Evolutionary conservation across 2,888 invertebrate genomes (phyloP).

Genomic region (Rhyacophila evoluta): DNA sequence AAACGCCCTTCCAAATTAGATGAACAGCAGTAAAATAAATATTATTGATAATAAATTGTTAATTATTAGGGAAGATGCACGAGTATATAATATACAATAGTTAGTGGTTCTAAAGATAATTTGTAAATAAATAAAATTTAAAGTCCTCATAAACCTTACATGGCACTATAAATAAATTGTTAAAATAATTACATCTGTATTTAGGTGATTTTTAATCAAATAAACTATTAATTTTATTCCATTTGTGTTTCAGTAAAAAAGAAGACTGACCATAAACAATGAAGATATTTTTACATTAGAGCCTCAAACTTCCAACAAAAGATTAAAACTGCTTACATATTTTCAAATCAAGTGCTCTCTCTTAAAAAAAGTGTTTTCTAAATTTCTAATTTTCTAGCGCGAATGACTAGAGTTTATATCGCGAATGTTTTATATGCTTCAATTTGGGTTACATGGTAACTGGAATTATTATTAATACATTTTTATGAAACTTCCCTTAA

Average conservation of each 20-base stretch:
- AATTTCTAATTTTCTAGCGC: conserved; percentile 54
- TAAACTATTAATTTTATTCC: too few species aligned
- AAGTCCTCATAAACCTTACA: not conserved
- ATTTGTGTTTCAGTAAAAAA: too few species aligned
- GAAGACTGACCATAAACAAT: too few species aligned
- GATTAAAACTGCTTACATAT: not conserved
- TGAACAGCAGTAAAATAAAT: too few species aligned
- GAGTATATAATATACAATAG: too few species aligned
- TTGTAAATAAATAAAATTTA: conserved; percentile 13
- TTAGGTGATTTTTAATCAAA: not conserved
- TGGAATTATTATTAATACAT: conserved; percentile 36
- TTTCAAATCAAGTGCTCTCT: not conserved
- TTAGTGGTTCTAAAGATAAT: not conserved
- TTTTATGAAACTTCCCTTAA: conserved; percentile 22
- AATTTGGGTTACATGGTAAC: conserved; percentile 54
- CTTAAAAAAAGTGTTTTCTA: conserved; percentile 23
- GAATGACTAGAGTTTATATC: conserved; percentile 54
- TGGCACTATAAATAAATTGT: conserved; percentile 9
- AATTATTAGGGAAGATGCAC: not conserved
- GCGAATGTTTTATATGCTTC: conserved; percentile 49
- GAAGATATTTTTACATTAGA: too few species aligned
- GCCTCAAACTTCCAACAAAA: not conserved
- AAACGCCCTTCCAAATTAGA: too few species aligned
- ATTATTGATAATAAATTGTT: too few species aligned
- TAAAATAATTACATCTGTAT: not conserved